Evolutionary conservation across 2,888 invertebrate species (phyloP).

Genomic region (Chesias legatella): DNA sequence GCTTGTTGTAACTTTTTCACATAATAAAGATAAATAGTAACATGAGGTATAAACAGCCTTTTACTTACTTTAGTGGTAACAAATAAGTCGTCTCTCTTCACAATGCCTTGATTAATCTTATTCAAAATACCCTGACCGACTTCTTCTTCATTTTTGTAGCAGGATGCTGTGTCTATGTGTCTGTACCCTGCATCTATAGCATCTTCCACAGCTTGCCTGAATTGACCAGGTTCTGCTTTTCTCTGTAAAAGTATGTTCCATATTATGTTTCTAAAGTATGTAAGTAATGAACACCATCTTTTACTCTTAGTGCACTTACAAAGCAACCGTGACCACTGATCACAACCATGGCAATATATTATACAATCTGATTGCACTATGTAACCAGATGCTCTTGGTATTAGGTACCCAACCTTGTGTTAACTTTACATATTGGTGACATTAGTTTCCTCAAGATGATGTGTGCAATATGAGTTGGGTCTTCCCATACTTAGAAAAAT

Average conservation of each 20-base stretch:
- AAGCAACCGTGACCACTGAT: too few relatives aligned
- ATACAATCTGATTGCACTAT: too few relatives aligned
- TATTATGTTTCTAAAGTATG: too few relatives aligned
- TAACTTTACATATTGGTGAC: too few relatives aligned
- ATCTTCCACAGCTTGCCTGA: constrained; percentile 65
- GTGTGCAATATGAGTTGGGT: too few relatives aligned
- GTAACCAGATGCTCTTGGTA: too few relatives aligned
- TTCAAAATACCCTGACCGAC: constrained; percentile 70
- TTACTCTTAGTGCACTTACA: too few relatives aligned
- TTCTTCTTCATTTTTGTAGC: constrained; percentile 73
- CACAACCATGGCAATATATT: too few relatives aligned
- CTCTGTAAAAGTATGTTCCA: constrained; percentile 40
- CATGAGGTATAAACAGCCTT: not conserved
- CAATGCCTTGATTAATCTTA: constrained; percentile 67
- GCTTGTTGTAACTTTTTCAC: not conserved
- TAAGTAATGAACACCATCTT: too few relatives aligned
- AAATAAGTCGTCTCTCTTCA: constrained; percentile 74
- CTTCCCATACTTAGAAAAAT: too few relatives aligned
- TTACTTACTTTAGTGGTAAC: constrained; percentile 74
- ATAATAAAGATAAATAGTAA: not conserved
- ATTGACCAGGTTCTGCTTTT: constrained; percentile 53
- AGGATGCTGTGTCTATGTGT: constrained; percentile 76
- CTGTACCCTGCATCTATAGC: constrained; percentile 75
- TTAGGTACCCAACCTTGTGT: too few relatives aligned
- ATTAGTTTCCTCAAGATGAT: too few relatives aligned